Conservation (phyloP, 2,888 invertebrate species). For the Camponotus fellah region DNA sequence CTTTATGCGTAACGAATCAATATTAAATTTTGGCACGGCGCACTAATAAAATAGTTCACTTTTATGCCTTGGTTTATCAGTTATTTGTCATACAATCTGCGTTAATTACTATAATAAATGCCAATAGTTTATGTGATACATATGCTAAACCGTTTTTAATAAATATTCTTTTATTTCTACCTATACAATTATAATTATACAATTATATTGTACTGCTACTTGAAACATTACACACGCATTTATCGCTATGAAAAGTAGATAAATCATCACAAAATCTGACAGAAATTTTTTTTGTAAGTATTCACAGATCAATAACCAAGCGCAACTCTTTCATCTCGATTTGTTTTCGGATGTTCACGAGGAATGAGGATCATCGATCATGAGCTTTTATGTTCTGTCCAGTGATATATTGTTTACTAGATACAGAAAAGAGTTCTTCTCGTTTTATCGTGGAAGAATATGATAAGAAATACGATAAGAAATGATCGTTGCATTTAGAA, state of each 20-base stretch:
- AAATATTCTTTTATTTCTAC: neutral
- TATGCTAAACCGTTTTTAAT: neutral
- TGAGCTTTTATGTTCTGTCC: neutral
- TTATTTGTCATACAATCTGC: neutral
- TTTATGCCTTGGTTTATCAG: neutral
- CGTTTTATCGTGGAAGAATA: neutral
- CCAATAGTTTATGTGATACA: neutral
- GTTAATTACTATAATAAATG: neutral
- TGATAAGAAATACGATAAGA: neutral
- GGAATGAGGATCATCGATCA: conserved; percentile 11
- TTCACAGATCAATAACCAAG: conserved; percentile 6
- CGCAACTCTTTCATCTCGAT: neutral
- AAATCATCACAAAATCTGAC: neutral
- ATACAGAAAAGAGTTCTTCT: neutral
- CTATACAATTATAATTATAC: neutral
- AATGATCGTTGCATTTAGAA: neutral
- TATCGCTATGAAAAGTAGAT: neutral
- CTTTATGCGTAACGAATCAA: neutral
- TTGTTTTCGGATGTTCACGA: neutral
- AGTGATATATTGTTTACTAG: neutral
- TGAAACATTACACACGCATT: neutral
- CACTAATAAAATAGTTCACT: neutral
- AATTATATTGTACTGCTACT: neutral
- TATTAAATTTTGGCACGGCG: conserved; percentile 8
- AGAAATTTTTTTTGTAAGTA: neutral